These are phyloP conservation scores for Diarsia brunnea DNA, from an alignment of 2,888 invertebrate species.

Conservation along the genomic window DNA sequence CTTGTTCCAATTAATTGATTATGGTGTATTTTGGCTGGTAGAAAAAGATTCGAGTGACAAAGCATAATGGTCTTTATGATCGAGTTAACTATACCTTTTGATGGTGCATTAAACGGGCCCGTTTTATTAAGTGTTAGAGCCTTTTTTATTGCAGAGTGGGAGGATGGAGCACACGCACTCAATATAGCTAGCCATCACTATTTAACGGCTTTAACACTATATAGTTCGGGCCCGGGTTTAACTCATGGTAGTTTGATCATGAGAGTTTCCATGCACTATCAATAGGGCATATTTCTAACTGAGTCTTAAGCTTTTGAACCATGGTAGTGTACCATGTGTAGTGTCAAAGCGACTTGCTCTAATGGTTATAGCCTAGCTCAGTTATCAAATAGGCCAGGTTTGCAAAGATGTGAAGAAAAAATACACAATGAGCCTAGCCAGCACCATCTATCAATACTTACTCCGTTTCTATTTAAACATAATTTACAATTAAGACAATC, in stretches of 20 bases:
- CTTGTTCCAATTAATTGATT: slow-evolving; percentile 3
- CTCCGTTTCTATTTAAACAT: slow-evolving; percentile 24
- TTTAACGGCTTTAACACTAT: slow-evolving; percentile 4
- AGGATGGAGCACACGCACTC: too few relatives aligned
- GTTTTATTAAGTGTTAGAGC: too few relatives aligned
- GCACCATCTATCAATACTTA: background rate
- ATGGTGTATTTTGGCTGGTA: slow-evolving; percentile 11
- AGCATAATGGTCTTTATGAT: background rate
- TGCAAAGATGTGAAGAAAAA: background rate
- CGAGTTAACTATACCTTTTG: too few relatives aligned
- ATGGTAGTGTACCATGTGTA: slow-evolving; percentile 1
- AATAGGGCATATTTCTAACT: background rate
- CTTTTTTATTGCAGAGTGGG: too few relatives aligned
- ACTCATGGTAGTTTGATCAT: background rate
- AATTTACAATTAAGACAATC: background rate
- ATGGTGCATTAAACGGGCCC: too few relatives aligned
- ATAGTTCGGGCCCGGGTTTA: background rate
- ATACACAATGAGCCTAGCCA: background rate
- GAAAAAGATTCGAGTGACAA: slow-evolving; percentile 10
- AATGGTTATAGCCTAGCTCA: background rate
- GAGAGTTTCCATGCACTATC: background rate
- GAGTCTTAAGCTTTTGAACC: background rate
- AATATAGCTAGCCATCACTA: slow-evolving; percentile 10
- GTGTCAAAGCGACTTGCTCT: background rate
- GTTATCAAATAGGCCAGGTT: background rate